Base-by-base conservation (phyloP, 2,797 vertebrate genomes). In the Delichon dasypus region DNA sequence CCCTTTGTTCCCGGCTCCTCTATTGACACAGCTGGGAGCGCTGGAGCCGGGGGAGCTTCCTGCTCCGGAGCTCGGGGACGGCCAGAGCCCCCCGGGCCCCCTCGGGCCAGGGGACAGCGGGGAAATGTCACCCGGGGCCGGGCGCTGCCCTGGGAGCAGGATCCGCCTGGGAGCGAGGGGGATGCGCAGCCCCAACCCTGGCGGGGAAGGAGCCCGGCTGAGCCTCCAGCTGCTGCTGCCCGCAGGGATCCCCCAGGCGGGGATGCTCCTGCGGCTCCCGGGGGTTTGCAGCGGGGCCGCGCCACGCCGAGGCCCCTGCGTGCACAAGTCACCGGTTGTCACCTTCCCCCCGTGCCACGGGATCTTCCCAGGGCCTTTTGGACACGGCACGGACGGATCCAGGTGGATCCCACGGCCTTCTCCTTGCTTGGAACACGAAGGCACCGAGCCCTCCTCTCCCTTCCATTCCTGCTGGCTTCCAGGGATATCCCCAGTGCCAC, bases 11-110 rank as follows among this genome's bases (percentile, higher is more conserved):
- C 94, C 73, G 90, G 84, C 78, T 95, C 92, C 77, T 96, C 89
- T 98, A 98, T 98, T 98, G 98, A 98, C 98, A 98, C 98, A 98
- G 98, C 98, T 98, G 98, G 97, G 97, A 97, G 61, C 60, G 97
- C 95, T 95, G 95, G 94, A 89, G 92, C 97, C 77, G 84, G 96
- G 93, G 93, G 95, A 97, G 94, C 68, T 87, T 92, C 74, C 91
- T 88, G 95, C 98, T 97, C 97, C 48, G 19, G 93, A 95, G 51
- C 27, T 22, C n/a, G 4, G 45, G 73, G 36, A 34, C 13, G 48
- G 72, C 38, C 16, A 14, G 15, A 82, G 42, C 57, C 55, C 83
- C 76, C 36, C 5, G 36, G 0, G 10, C 61, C 76, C 10, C 53
- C 61, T 25, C 26, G 36, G 36, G 30, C 0, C 2, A 26, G 72